Base-by-base conservation (phyloP, 2,888 invertebrate species). In the Drosophila percnosoma region DNA sequence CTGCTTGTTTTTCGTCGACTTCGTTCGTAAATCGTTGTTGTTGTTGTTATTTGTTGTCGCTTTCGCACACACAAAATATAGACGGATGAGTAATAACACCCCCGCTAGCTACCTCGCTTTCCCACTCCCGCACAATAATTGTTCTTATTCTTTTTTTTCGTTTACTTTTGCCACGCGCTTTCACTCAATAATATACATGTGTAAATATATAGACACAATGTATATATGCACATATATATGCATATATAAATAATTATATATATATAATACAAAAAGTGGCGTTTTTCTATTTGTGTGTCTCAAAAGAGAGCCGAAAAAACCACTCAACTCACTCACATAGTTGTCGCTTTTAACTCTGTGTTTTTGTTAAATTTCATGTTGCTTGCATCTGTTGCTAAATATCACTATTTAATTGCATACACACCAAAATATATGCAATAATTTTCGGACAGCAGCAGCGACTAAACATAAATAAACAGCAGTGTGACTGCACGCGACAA, bases 21-120 rank as follows among this genome's bases (percentile, higher is more conserved):
- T 82, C 70, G 83, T 69, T 79, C 60, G 31, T 60, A 38, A 24
- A 54, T 73, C 48, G 72, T 66, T 64, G 59, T 45, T 45, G 21
- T 21, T 45, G 24, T 60, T 57, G 40, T 64, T 65, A 60, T 54
- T 54, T 40, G 83, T 52, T 57, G 40, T 52, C 48, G 84, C 68
- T 73, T 80, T 74, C 54, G 70, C 70, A 79, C 80, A 58, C 63
- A 79, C 53, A 55, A 85, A 77, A 79, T 82, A 85, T 83, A 85
- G 86, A 85, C 64, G 65, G 73, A 87, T 84, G 83, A 90, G 83
- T 84, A 84, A 84, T 85, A 18, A n/a, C 24, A 21, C 58, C 42
- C 59, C 36, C 60, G 31, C 51, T 60, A 49, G 40, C 60, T 48
- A 27, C 40, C 55, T 13, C 57, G 54, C 49, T 11, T 65, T 33